Evolutionary conservation across 2,888 invertebrate species (phyloP), one percentile per base, ranked within the genome.

Genomic region (Esperia sulphurella): DNA sequence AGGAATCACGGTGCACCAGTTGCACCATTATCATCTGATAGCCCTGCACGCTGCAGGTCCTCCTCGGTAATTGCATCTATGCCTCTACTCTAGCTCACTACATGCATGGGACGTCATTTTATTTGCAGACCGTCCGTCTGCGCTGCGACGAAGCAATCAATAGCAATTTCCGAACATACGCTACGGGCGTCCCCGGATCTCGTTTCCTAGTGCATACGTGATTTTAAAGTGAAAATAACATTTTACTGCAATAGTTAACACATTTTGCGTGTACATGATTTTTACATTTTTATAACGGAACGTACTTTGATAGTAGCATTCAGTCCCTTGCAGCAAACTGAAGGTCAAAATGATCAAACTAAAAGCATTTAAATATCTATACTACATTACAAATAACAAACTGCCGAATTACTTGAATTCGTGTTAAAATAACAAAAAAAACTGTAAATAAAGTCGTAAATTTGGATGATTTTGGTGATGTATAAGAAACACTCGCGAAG

Each of bases 121-220:
- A 66, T 64, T 66, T 61, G 58, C 59, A 48, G 59, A 59, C 61
- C 60, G 58, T 51, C 56, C 53, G 59, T 63, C 63, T 57, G 62
- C 69, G 21, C 21, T 21, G 21, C 21, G 21, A 21, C 21, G 68
- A 68, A 59, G 75, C 79, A 83, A 81, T 84, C 80, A 84, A 76
- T 63, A 71, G 75, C 79, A 79, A 86, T 86, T 83, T 87, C 86
- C 87, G 79, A 77, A 73, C 68, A 64, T 69, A 67, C 64, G n/a
- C n/a, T 14, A 30, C 40, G 40, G 29, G 10, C 21, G 21, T 35
- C 31, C 8, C 21, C n/a, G n/a, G 43, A 35, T 37, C 29, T 8
- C 33, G 33, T 44, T 35, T n/a, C 1, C 13, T 39, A 8, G 9
- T 35, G 35, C 21, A 21, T 2, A 21, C 21, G 3, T 31, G 8